These are phyloP conservation scores for Calypte anna DNA, from an alignment of 2,113 vertebrate species.

Conservation along the genomic window DNA sequence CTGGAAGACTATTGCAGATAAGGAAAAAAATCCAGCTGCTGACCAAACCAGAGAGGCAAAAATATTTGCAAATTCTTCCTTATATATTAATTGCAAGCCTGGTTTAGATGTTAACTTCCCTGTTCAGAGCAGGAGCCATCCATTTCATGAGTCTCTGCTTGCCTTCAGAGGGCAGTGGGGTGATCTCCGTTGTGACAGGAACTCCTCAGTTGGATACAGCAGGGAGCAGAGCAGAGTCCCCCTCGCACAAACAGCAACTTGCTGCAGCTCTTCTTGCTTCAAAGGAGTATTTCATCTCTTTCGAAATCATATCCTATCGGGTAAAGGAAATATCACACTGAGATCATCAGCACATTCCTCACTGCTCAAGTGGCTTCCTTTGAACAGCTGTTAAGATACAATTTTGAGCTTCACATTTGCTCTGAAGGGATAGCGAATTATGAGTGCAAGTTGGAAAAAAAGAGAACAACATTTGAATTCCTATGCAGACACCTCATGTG, in stretches of 20 bases:
- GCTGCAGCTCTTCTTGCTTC: background rate
- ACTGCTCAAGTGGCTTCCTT: constrained; percentile 32
- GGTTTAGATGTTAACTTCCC: background rate
- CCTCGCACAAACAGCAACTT: background rate
- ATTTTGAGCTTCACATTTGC: background rate
- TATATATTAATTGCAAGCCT: accelerated
- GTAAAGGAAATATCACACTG: background rate
- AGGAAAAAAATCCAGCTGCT: background rate
- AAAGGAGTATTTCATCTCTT: constrained; percentile 32
- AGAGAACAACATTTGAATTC: background rate
- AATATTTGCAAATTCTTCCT: background rate
- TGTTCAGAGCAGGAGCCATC: background rate
- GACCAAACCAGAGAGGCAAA: background rate
- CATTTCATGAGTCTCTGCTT: background rate
- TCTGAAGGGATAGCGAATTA: constrained; percentile 46
- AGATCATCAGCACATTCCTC: constrained; percentile 26
- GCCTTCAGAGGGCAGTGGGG: background rate
- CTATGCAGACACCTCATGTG: background rate
- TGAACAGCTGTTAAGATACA: background rate
- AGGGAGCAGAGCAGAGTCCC: background rate
- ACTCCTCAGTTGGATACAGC: background rate
- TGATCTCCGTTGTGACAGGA: background rate
- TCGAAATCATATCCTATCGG: background rate
- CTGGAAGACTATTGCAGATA: background rate
- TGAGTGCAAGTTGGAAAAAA: background rate